These are phyloP conservation scores for Argopecten irradians DNA, from an alignment of 1,140 invertebrate species.

Conservation along the genomic window DNA sequence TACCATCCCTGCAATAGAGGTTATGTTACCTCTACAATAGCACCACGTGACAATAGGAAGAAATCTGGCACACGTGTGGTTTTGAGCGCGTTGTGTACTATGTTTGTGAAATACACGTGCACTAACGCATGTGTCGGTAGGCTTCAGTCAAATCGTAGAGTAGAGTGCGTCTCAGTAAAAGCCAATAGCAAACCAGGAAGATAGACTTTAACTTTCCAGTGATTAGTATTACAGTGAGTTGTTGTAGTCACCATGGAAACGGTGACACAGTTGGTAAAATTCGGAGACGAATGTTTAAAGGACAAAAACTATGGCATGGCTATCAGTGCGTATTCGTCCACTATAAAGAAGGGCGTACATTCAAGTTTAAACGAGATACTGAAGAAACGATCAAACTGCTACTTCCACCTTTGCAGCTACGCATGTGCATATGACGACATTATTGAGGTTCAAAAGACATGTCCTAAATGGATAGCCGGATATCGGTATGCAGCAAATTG, in stretches of 20 bases:
- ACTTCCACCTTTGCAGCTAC: background rate
- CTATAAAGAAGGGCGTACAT: background rate
- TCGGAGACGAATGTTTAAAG: background rate
- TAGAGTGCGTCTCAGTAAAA: too few relatives aligned
- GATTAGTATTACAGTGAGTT: too few relatives aligned
- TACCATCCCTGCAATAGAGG: background rate
- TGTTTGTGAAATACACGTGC: background rate
- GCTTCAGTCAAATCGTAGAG: too few relatives aligned
- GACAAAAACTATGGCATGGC: conserved; percentile 9
- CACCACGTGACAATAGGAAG: background rate
- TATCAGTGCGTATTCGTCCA: background rate
- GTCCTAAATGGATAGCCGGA: background rate
- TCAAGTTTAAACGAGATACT: background rate
- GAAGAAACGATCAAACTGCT: background rate
- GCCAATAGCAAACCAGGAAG: too few relatives aligned
- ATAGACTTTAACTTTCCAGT: too few relatives aligned
- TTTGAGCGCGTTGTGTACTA: background rate
- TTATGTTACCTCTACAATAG: background rate
- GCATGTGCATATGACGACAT: background rate
- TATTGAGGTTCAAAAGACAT: background rate
- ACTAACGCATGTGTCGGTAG: background rate
- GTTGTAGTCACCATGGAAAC: background rate
- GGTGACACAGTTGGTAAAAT: background rate
- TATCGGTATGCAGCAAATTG: background rate
- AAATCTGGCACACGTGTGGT: background rate